phyloP scores from a whole-genome alignment of 2,113 vertebrate species.

The Clupea harengus region DNA sequence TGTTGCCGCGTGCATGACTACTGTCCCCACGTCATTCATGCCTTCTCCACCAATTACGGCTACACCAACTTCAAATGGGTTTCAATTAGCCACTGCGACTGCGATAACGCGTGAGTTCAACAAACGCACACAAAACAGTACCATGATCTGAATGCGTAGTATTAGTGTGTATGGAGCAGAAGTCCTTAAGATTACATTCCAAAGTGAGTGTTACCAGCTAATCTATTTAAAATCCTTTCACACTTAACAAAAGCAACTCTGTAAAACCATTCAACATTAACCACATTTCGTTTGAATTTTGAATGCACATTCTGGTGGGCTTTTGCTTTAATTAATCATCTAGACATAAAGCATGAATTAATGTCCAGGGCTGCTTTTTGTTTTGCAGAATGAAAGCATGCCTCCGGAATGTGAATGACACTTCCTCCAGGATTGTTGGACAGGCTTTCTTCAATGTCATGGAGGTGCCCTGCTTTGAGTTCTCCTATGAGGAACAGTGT shows the following conservation, averaged over 20 bases:
- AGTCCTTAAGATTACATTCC: background rate
- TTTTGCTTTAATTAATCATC: background rate
- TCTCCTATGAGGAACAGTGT: conserved; percentile 80
- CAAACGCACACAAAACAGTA: background rate
- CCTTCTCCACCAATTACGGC: conserved; percentile 80
- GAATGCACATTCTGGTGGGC: background rate
- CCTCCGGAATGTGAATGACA: conserved; percentile 79
- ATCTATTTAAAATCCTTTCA: background rate
- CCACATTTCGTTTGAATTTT: background rate
- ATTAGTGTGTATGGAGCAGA: background rate
- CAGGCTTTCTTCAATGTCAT: conserved; percentile 89
- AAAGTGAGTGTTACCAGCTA: background rate
- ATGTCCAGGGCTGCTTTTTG: background rate
- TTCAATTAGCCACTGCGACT: conserved; percentile 87
- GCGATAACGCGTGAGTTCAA: conserved; percentile 79
- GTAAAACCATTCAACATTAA: background rate
- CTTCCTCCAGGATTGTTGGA: conserved; percentile 79
- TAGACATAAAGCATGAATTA: background rate
- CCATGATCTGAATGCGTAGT: background rate
- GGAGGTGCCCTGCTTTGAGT: conserved; percentile 83
- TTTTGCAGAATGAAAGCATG: conserved; percentile 79
- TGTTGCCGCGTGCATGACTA: conserved; percentile 90
- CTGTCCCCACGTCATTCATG: conserved; percentile 84
- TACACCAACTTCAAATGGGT: conserved; percentile 87
- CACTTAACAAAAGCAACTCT: background rate